Base-by-base conservation (phyloP, 23 tunicate genomes). In the Pegea sp. region DNA sequence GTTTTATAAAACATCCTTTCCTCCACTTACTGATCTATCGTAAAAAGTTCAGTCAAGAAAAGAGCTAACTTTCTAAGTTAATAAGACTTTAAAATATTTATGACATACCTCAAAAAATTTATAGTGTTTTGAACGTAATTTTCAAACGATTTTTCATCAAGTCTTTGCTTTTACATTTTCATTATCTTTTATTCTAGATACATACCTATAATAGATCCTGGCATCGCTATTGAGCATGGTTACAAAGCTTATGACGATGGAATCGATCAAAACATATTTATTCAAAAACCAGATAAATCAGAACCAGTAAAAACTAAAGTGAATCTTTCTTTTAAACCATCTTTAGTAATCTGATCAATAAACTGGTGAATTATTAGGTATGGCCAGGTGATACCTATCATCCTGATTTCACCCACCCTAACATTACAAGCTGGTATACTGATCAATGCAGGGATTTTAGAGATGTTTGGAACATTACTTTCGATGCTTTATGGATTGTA, bases 401-500 rank as follows among this genome's bases (percentile, higher is more conserved):
- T 31, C 98, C 98, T 1, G 98, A 90, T 52, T 90, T 56, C 68
- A 90, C 98, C 1, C 62, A 90, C 49, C 70, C 93, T 13, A 58
- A 49, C 29, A 61, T 67, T 5, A 7, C 53, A 21, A 8, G 46
- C 46, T 90, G 98, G 98, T 90, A 91, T 91, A 33, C 25, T 22
- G 55, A 69, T 2, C 86, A 90, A 51, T 90, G 91, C 67, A 27
- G 33, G 24, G 90, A 71, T 23, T 90, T 90, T 53, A 61, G 61
- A 50, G 56, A 66, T 1, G 32, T 31, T 23, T 31, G 20, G 18
- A 54, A 48, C 0, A 61, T 90, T 7, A 30, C 71, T 24, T 90
- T 48, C 31, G 91, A 90, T 57, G 98, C 91, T 24, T 59, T 90
- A 31, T 90, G 98, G 98, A 67, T 90, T 56, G 93, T 81, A 67